A percentile compares a stretch with the other conserved stretches of the same genome.
phyloP scores from a whole-genome alignment of 2,888 invertebrate species.

The Tetheella fluctuosa region DNA sequence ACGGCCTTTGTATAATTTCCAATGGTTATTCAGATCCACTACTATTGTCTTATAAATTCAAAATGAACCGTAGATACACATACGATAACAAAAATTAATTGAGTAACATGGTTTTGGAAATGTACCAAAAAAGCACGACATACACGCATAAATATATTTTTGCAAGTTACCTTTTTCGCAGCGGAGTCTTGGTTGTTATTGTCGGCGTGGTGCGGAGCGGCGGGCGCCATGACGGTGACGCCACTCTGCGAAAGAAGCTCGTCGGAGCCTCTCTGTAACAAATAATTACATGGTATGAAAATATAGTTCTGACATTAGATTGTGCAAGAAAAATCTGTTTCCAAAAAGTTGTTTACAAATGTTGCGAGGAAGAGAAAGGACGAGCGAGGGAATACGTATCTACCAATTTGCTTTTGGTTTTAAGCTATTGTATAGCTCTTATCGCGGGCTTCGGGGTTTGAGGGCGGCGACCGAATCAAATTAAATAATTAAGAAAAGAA shows the following conservation, averaged over 20 bases:
- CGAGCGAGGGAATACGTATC: too few species aligned
- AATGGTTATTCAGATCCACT: slow-evolving; percentile 4
- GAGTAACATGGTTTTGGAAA: not conserved
- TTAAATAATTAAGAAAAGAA: too few species aligned
- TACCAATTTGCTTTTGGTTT: too few species aligned
- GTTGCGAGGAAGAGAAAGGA: not conserved
- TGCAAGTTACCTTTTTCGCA: slow-evolving; percentile 92
- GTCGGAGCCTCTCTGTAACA: slow-evolving; percentile 96
- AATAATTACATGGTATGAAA: slow-evolving; percentile 25
- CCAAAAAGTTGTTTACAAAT: not conserved
- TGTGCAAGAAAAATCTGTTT: not conserved
- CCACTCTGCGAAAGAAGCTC: slow-evolving; percentile 97
- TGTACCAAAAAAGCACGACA: too few species aligned
- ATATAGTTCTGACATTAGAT: not conserved
- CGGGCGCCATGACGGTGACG: slow-evolving; percentile 96
- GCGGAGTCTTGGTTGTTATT: slow-evolving; percentile 96
- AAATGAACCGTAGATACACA: not conserved
- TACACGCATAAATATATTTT: too few species aligned
- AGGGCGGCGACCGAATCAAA: too few species aligned
- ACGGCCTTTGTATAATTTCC: slow-evolving; percentile 8
- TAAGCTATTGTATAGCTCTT: too few species aligned
- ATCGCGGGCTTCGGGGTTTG: too few species aligned
- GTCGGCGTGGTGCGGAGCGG: slow-evolving; percentile 94
- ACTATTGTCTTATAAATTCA: not conserved
- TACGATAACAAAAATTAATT: not conserved